These are phyloP conservation scores for Osmoderma eremita DNA, from an alignment of 2,888 invertebrate genomes.

Conservation along the genomic window DNA sequence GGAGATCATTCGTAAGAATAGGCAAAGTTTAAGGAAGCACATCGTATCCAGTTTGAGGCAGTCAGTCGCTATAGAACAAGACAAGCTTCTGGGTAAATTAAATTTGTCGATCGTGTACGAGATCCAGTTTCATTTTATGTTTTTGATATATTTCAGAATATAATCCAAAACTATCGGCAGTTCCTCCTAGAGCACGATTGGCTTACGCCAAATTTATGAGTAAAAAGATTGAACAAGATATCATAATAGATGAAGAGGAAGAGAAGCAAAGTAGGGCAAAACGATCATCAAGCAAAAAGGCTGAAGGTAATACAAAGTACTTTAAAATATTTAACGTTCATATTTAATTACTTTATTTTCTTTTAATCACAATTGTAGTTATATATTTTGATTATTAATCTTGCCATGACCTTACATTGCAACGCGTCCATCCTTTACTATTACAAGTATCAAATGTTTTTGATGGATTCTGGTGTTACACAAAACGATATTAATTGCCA, in stretches of 20 bases:
- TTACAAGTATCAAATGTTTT: too few relatives aligned
- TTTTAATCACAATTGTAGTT: too few relatives aligned
- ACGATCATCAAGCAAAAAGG: neutral
- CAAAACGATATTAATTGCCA: too few relatives aligned
- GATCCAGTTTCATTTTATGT: neutral
- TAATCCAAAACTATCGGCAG: conserved; percentile 80
- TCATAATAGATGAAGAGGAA: conserved; percentile 57
- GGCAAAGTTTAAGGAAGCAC: conserved; percentile 79
- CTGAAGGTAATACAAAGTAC: conserved; percentile 18
- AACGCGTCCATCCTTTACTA: too few relatives aligned
- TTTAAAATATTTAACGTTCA: neutral
- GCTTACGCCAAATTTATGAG: conserved; percentile 91
- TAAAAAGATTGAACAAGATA: conserved; percentile 73
- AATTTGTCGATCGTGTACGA: conserved; percentile 32
- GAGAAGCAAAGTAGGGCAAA: neutral
- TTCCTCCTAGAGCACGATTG: conserved; percentile 81
- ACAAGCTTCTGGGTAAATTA: conserved; percentile 73
- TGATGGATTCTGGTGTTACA: too few relatives aligned
- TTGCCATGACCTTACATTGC: too few relatives aligned
- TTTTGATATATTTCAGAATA: conserved; percentile 68
- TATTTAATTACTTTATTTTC: neutral
- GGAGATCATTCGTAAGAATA: conserved; percentile 69
- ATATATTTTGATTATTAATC: too few relatives aligned
- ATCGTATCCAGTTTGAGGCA: conserved; percentile 73
- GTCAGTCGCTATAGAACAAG: conserved; percentile 76